phyloP scores from a whole-genome alignment of 2,888 invertebrate species.

The Arctia plantaginis region DNA sequence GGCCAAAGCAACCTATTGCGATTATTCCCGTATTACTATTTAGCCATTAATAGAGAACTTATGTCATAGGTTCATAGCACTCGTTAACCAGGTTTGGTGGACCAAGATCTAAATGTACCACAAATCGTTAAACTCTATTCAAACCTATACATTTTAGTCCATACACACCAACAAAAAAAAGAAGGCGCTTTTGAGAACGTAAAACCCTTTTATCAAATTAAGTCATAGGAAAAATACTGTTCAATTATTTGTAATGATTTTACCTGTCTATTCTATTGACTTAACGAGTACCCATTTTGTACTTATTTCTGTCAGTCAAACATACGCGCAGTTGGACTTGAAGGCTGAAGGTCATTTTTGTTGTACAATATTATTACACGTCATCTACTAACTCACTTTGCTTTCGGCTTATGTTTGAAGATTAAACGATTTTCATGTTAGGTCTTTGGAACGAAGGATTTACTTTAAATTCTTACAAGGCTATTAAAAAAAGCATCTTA shows the following conservation, averaged over 20 bases:
- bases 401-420: background rate
- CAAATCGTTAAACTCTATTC: background rate
- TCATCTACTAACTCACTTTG: constrained; percentile 7
- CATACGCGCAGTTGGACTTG: background rate
- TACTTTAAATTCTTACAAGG: background rate
- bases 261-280: constrained; percentile 8
- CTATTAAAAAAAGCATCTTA: background rate
- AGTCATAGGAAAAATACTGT: background rate
- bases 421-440: background rate
- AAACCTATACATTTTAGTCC: background rate
- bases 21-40: too few species aligned
- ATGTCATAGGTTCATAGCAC: background rate
- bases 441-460: background rate
- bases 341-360: constrained; percentile 15
- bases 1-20: too few species aligned
- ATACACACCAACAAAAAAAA: background rate
- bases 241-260: constrained; percentile 7
- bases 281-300: constrained; percentile 12
- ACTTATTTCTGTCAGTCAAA: constrained; percentile 8
- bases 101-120: background rate
- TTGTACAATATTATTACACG: constrained; percentile 1
- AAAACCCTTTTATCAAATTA: background rate
- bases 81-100: background rate
- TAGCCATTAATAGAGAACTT: too few species aligned
- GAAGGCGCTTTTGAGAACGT: background rate